Conservation (phyloP, 2,888 invertebrate genomes). For the Chrysomela aeneicollis region DNA sequence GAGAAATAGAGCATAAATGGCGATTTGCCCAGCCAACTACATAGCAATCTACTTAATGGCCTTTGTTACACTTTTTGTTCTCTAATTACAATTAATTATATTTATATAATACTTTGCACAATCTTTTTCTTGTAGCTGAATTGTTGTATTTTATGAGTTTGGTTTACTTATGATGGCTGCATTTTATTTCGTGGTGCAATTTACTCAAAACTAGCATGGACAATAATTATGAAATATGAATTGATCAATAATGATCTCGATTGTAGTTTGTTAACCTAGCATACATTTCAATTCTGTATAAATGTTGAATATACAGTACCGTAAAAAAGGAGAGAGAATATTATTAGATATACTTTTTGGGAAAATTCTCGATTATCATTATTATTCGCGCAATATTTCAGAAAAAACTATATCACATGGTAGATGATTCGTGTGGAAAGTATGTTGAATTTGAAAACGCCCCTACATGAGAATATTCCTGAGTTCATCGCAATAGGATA, state of each 20-base stretch:
- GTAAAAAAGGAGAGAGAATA: no score
- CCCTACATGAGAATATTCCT: no score
- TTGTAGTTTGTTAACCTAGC: neutral
- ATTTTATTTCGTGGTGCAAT: neutral
- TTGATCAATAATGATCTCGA: neutral
- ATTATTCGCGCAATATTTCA: no score
- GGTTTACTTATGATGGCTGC: neutral
- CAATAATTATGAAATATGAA: neutral
- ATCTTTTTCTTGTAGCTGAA: neutral
- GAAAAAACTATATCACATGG: no score
- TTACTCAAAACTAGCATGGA: neutral
- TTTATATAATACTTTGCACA: slow-evolving; percentile 27
- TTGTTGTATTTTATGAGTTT: neutral
- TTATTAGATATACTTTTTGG: no score
- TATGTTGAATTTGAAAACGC: no score
- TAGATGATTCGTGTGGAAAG: no score
- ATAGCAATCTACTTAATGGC: slow-evolving; percentile 14
- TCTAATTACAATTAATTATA: slow-evolving; percentile 21
- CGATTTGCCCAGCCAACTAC: slow-evolving; percentile 30
- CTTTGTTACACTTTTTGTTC: slow-evolving; percentile 26
- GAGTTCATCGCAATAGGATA: no score
- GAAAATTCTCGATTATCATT: no score
- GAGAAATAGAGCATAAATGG: slow-evolving; percentile 42
- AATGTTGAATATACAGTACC: no score
- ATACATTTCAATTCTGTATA: neutral